Conservation (phyloP, 1,140 invertebrate species). For the Anoplolepis gracilipes region DNA sequence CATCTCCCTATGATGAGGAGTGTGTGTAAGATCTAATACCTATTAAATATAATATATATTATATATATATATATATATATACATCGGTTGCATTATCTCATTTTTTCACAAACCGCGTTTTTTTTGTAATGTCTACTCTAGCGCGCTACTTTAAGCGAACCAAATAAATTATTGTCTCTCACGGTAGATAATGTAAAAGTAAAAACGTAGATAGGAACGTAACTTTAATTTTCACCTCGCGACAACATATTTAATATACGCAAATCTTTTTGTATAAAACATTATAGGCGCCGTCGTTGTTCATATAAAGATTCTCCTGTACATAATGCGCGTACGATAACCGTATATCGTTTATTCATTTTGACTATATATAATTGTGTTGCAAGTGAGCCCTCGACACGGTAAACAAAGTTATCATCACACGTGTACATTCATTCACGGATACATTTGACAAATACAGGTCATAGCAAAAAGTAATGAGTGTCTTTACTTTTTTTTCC, state of each 20-base stretch:
- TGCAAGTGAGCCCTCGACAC: slow-evolving; percentile 75
- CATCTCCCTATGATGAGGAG: background rate
- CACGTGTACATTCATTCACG: slow-evolving; percentile 81
- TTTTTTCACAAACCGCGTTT: slow-evolving; percentile 55
- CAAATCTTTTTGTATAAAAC: slow-evolving; percentile 78
- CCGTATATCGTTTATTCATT: slow-evolving; percentile 77
- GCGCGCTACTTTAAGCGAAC: slow-evolving; percentile 62
- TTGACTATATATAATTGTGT: slow-evolving; percentile 77
- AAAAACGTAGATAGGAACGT: slow-evolving; percentile 64
- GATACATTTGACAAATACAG: slow-evolving; percentile 81
- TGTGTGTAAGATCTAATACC: slow-evolving; percentile 7
- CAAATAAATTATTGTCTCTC: slow-evolving; percentile 59
- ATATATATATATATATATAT: background rate
- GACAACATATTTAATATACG: slow-evolving; percentile 67
- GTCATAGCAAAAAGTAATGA: slow-evolving; percentile 78
- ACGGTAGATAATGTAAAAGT: slow-evolving; percentile 50
- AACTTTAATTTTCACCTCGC: slow-evolving; percentile 68
- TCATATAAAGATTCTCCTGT: slow-evolving; percentile 80
- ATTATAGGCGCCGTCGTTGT: slow-evolving; percentile 74
- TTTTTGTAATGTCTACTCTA: slow-evolving; percentile 20
- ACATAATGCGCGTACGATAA: slow-evolving; percentile 78
- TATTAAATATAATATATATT: background rate
- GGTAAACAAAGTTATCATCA: slow-evolving; percentile 71
- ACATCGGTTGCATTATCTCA: slow-evolving; percentile 22
- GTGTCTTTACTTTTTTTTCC: background rate